Conservation (phyloP, 2,113 vertebrate species). For the Ictalurus punctatus region DNA sequence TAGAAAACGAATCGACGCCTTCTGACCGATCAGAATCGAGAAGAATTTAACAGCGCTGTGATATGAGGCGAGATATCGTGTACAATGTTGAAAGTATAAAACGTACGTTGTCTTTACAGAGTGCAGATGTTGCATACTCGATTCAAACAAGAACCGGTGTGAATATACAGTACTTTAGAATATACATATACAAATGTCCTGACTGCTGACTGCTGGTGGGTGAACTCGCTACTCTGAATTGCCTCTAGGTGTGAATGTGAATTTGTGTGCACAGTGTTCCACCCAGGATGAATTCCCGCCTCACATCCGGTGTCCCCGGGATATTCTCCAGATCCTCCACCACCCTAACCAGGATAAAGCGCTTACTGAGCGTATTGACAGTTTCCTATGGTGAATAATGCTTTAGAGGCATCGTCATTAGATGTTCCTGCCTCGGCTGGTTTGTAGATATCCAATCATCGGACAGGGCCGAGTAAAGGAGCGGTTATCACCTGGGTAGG, state of each 20-base stretch:
- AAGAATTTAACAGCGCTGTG: too few species aligned
- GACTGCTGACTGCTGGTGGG: neutral
- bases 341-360: neutral
- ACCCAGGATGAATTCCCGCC: neutral
- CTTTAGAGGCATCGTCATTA: neutral
- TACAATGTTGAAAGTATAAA: neutral
- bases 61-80: too few species aligned
- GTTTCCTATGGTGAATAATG: neutral
- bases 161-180: neutral
- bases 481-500: neutral
- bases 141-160: too few species aligned
- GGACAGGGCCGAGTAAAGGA: neutral
- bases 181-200: neutral
- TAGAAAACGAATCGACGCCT: too few species aligned
- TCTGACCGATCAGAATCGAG: too few species aligned
- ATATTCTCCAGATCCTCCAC: neutral
- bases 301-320: neutral
- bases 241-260: neutral
- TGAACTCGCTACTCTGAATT: neutral
- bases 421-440: neutral
- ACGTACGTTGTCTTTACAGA: neutral
- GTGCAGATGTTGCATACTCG: neutral
- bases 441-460: neutral
- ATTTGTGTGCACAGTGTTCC: neutral
- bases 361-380: neutral